Percentiles rank a stretch among this genome's conserved stretches.
These are phyloP conservation scores for Scolanthus callimorphus DNA, from an alignment of 92 coral and sea anemone genomes.

Conservation along the genomic window DNA sequence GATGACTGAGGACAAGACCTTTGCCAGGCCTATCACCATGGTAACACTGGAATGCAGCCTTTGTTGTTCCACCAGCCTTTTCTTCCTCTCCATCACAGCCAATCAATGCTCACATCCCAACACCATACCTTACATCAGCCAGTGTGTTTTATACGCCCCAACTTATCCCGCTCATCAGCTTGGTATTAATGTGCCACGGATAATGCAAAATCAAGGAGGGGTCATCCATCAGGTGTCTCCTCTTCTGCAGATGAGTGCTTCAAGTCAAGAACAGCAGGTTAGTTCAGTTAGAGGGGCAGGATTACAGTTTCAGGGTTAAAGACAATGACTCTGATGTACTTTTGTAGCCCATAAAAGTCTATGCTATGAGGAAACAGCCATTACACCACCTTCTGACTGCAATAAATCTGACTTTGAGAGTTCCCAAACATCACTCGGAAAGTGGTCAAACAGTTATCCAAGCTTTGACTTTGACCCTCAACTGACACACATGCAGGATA, in stretches of 20 bases:
- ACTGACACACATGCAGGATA: too few relatives aligned
- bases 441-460: too few relatives aligned
- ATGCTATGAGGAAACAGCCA: too few relatives aligned
- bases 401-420: too few relatives aligned
- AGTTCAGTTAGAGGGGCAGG: too few relatives aligned
- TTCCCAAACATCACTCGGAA: too few relatives aligned
- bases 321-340: too few relatives aligned
- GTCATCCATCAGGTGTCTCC: constrained; percentile 37
- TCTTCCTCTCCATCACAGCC: constrained; percentile 31
- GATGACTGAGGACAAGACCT: constrained; percentile 37
- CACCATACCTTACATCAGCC: constrained; percentile 72
- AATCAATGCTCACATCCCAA: constrained; percentile 31
- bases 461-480: too few relatives aligned
- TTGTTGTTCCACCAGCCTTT: constrained; percentile 60
- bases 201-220: constrained; percentile 16
- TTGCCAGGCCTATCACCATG: constrained; percentile 30
- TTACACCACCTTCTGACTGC: neutral
- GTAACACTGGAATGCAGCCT: constrained; percentile 47
- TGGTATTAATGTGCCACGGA: constrained; percentile 32
- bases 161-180: constrained; percentile 57
- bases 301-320: too few relatives aligned
- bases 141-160: constrained; percentile 77
- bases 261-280: too few relatives aligned
- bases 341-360: too few relatives aligned
- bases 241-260: constrained; percentile 44